These are phyloP conservation scores for Andrena praecox DNA, from an alignment of 2,888 invertebrate species.

Conservation along the genomic window DNA sequence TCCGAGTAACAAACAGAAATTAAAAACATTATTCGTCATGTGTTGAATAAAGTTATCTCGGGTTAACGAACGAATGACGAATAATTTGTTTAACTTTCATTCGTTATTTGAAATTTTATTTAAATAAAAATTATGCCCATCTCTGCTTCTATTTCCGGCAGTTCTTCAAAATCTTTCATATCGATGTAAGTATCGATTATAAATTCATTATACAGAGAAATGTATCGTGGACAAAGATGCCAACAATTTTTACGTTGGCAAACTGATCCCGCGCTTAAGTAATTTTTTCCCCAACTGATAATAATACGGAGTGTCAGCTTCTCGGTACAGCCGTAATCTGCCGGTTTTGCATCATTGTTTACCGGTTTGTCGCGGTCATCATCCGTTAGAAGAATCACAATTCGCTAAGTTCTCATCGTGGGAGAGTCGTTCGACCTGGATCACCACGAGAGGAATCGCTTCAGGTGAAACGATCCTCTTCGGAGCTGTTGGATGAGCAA, in stretches of 20 bases:
- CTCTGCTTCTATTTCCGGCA: neutral
- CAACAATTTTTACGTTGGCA: neutral
- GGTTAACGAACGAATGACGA: too few relatives aligned
- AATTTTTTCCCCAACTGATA: slow-evolving; percentile 43
- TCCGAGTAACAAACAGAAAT: too few relatives aligned
- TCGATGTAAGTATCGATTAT: too few relatives aligned
- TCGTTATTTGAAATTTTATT: too few relatives aligned
- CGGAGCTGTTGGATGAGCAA: slow-evolving; percentile 38
- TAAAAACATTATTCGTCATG: too few relatives aligned
- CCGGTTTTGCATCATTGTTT: slow-evolving; percentile 69
- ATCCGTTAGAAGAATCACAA: slow-evolving; percentile 62
- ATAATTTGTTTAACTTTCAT: too few relatives aligned
- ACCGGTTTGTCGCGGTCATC: slow-evolving; percentile 68
- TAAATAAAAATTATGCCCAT: too few relatives aligned
- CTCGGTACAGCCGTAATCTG: slow-evolving; percentile 56
- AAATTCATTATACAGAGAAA: neutral
- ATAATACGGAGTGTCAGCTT: slow-evolving; percentile 54
- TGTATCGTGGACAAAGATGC: neutral
- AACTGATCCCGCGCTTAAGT: slow-evolving; percentile 14
- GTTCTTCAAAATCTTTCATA: neutral
- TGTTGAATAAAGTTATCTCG: too few relatives aligned
- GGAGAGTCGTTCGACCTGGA: slow-evolving; percentile 76
- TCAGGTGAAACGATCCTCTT: slow-evolving; percentile 51
- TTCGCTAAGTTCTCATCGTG: slow-evolving; percentile 69
- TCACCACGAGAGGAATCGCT: slow-evolving; percentile 64